Evolutionary conservation across 2,113 vertebrate genomes (phyloP), one percentile per base, ranked within the genome.

Genomic region (Scalopus aquaticus): DNA sequence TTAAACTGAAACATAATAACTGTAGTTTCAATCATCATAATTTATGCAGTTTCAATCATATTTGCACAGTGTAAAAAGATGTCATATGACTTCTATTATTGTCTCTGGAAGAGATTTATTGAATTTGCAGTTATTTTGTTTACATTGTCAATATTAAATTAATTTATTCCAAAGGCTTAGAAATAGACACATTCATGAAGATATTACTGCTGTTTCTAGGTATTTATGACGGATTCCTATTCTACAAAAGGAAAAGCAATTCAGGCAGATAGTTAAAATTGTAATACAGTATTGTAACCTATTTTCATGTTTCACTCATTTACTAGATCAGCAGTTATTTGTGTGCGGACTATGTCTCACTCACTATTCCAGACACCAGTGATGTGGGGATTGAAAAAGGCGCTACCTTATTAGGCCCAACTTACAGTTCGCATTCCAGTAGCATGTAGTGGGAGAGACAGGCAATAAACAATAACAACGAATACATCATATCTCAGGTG

Each of bases 51-150:
- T 91, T 95, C 79, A 49, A 82, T 73, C 44, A 79, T 82, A 85
- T 94, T 91, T 96, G 22, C 77, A 80, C 30, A 51, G 0, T 77
- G 15, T 62, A 28, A 62, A 82, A 81, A 60, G 69, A 30, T 90
- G 84, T 56, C 35, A 58, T 6, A 64, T 84, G 54, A 62, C 51
- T 78, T 15, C 24, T 54, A 88, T 51, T 32, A 81, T 87, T 85
- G 44, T 88, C 30, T 82, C 4, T 92, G 64, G 69, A 77, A 91
- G 88, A 76, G 42, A 85, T 87, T 89, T 94, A 91, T 94, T 93
- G 91, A 54, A 58, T 82, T 94, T 70, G 16, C 17, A 79, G 2
- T 92, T 81, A 54, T 82, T 94, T 96, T 90, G 10, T 60, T 87
- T 58, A 42, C 6, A 35, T 85, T 54, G 54, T 76, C 46, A 84